Evolutionary conservation across 2,113 vertebrate species (phyloP).

Genomic region (Neolamprologus sp.): DNA sequence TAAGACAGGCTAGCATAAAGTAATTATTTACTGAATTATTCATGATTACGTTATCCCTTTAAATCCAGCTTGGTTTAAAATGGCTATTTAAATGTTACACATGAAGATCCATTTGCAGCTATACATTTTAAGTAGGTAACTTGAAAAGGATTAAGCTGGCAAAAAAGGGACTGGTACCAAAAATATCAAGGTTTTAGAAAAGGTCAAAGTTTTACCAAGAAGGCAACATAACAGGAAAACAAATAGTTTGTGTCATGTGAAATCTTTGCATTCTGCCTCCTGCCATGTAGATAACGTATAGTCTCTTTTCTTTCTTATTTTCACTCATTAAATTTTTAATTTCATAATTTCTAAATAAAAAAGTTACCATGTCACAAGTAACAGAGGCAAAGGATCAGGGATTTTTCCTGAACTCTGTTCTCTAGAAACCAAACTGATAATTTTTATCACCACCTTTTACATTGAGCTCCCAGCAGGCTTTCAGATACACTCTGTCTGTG

Average conservation of each 20-base stretch:
- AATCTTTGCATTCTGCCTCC: background rate
- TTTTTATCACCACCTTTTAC: slow-evolving; percentile 45
- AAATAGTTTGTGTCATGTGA: background rate
- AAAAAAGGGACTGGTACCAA: background rate
- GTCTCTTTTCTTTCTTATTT: background rate
- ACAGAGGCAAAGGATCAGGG: background rate
- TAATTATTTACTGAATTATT: slow-evolving; percentile 16
- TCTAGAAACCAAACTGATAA: background rate
- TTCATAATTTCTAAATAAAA: background rate
- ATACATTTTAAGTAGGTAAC: background rate
- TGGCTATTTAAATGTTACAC: background rate
- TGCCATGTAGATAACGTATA: background rate
- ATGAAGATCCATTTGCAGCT: background rate
- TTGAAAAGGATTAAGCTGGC: background rate
- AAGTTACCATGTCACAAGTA: background rate
- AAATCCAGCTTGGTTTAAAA: background rate
- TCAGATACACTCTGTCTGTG: background rate
- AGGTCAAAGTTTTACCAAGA: slow-evolving; percentile 12
- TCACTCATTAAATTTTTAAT: background rate
- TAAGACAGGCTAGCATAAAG: background rate
- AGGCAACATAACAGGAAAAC: background rate
- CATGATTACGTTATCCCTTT: background rate
- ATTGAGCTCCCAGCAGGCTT: slow-evolving; percentile 44
- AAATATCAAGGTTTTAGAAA: background rate
- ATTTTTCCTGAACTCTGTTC: background rate